Evolutionary conservation across 2,888 invertebrate species (phyloP).

Genomic region (Agrilus cyanescens): DNA sequence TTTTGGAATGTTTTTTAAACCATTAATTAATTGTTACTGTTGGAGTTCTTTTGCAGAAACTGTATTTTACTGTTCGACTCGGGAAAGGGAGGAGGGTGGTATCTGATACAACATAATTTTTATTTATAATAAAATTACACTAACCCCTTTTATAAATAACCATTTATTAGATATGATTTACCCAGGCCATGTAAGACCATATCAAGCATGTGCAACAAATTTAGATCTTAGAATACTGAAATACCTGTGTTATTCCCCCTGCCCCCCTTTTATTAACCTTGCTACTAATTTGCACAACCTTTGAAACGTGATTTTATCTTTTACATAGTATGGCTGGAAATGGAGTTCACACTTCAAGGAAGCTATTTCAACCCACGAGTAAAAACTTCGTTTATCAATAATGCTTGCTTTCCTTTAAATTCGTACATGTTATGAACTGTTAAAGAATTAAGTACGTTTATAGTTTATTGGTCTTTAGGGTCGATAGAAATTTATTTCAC

Average conservation of each 20-base stretch:
- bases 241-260: constrained; percentile 6
- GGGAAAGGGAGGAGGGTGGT: too few species aligned
- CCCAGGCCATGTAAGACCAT: too few species aligned
- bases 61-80: too few species aligned
- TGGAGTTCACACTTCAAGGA: constrained; percentile 95
- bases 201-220: too few species aligned
- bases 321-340: constrained; percentile 82
- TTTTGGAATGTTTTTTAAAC: too few species aligned
- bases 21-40: too few species aligned
- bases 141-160: neutral
- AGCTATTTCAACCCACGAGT: constrained; percentile 83
- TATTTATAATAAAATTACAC: neutral
- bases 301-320: constrained; percentile 34
- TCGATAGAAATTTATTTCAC: too few species aligned
- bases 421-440: constrained; percentile 38
- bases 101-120: neutral
- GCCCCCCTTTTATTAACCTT: neutral
- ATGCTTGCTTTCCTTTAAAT: constrained; percentile 35
- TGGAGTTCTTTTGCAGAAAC: too few species aligned
- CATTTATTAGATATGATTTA: too few species aligned
- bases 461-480: constrained; percentile 32
- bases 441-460: constrained; percentile 19
- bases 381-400: constrained; percentile 44
- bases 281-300: constrained; percentile 13
- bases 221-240: constrained; percentile 1